Base-by-base conservation (phyloP, 2,797 vertebrate species). In the Siniperca scherzeri region DNA sequence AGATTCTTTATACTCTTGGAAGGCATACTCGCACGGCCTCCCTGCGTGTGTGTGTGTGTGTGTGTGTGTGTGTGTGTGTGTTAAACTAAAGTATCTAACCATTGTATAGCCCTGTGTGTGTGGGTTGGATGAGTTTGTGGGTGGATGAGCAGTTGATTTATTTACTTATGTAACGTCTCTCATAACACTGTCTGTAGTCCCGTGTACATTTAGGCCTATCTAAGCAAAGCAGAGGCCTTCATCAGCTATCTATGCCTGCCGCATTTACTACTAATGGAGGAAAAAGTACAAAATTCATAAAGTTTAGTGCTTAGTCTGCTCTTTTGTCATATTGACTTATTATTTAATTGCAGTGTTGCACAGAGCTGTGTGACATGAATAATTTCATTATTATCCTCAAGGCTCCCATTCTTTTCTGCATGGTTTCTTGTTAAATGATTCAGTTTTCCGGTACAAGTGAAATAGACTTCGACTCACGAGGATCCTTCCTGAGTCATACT, bases 81-180 rank as follows among this genome's bases (percentile, higher is more conserved):
- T 62, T 78, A 40, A 81, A 64, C 73, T 72, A 64, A 60, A 84
- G 76, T 87, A 73, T 78, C 59, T 50, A 76, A 27, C 67, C 67
- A 82, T 81, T 87, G 68, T 82, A 75, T 65, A 74, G 75, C 30
- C 36, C 21, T 59, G 74, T 83, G 86, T 83, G 86, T 74, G 92
- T 88, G 91, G 84, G 87, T 21, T 88, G 86, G 77, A 82, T 42
- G 81, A 82, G 71, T 77, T 66, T 76, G 93, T 89, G 82, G 87
- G 91, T 80, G 88, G 84, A 81, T 81, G 79, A 88, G 78, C 44
- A 59, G 74, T 88, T 82, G 80, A 85, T 87, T 88, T 90, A 87
- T 90, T 89, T 90, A 82, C 89, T 91, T 92, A 86, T 81, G 80
- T 88, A 88, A 90, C 64, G 4, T 76, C 85, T 88, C 74, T 82